phyloP scores from a whole-genome alignment of 2,888 invertebrate species.

The Acrocyrtus sp. region DNA sequence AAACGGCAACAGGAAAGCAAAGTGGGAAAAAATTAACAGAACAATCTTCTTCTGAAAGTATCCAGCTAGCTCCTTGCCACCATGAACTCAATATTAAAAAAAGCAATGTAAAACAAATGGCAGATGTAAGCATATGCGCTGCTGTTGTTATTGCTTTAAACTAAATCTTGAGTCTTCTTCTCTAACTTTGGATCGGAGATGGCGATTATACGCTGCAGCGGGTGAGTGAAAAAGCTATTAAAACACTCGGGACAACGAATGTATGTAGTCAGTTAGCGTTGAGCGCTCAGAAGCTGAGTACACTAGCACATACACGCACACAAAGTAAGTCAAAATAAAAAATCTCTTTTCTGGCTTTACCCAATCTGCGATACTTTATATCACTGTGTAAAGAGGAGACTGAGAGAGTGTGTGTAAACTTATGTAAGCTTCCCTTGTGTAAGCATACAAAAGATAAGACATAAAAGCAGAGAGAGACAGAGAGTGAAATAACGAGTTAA shows the following conservation, averaged over 20 bases:
- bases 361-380: conserved; percentile 1
- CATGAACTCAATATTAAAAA: neutral
- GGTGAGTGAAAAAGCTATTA: conserved; percentile 20
- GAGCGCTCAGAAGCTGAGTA: conserved; percentile 37
- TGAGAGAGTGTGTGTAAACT: neutral
- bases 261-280: conserved; percentile 34
- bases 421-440: conserved; percentile 2
- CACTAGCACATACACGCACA: conserved; percentile 17
- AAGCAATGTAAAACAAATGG: neutral
- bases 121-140: neutral
- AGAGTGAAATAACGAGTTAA: neutral
- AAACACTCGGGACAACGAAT: conserved; percentile 30
- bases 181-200: neutral
- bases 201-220: conserved; percentile 1
- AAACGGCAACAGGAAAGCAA: conserved; percentile 1
- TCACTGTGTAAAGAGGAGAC: neutral
- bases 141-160: neutral
- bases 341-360: conserved; percentile 21
- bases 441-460: neutral
- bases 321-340: neutral
- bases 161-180: neutral
- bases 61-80: neutral
- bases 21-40: conserved; percentile 36
- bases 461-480: neutral
- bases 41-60: neutral